Conservation (phyloP, 2,888 invertebrate genomes). For the Pandemis heparana region DNA sequence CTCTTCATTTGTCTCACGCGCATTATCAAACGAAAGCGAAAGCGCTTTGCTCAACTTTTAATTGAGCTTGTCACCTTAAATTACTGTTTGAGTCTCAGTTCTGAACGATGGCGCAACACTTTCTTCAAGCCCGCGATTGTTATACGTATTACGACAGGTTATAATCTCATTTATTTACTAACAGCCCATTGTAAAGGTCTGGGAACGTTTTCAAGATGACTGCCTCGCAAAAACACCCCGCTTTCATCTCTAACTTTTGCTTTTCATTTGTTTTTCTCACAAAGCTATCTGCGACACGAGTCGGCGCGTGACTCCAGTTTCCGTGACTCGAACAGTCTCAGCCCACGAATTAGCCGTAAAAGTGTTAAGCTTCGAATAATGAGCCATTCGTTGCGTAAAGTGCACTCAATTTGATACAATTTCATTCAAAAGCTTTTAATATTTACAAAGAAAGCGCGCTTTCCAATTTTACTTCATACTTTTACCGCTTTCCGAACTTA, state of each 20-base stretch:
- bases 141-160: conserved; percentile 41
- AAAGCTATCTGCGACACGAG: conserved; percentile 34
- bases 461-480: conserved; percentile 27
- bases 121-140: conserved; percentile 55
- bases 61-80: conserved; percentile 57
- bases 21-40: conserved; percentile 62
- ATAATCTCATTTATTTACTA: conserved; percentile 50
- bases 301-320: conserved; percentile 41
- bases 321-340: conserved; percentile 38
- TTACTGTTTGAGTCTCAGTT: conserved; percentile 55
- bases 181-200: conserved; percentile 58
- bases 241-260: conserved; percentile 72
- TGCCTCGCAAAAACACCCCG: conserved; percentile 52
- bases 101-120: conserved; percentile 69
- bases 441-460: conserved; percentile 35
- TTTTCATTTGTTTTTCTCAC: conserved; percentile 48
- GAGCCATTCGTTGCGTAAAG: conserved; percentile 33
- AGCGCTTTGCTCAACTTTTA: conserved; percentile 63
- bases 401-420: conserved; percentile 41
- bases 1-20: conserved; percentile 54
- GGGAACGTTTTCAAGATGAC: conserved; percentile 52
- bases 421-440: conserved; percentile 30
- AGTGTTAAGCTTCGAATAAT: conserved; percentile 35
- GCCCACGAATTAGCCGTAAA: conserved; percentile 32
- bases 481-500: conserved; percentile 1